Evolutionary conservation across 2,113 vertebrate genomes (phyloP).

Genomic region (Arothron firmamentum): DNA sequence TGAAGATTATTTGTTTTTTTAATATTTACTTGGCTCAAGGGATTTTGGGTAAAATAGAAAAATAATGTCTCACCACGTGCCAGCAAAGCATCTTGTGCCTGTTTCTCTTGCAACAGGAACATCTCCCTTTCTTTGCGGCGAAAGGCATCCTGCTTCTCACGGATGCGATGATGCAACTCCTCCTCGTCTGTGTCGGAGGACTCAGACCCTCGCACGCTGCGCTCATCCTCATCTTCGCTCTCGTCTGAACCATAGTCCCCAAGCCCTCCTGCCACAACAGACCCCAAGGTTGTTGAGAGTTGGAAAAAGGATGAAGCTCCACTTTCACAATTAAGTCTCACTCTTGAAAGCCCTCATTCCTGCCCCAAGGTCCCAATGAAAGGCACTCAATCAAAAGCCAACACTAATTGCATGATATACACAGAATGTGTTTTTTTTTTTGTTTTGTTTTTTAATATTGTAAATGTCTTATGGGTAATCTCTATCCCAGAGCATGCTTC

Average conservation of each 20-base stretch:
- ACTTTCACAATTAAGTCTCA: slow-evolving; percentile 43
- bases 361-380: slow-evolving; percentile 28
- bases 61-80: slow-evolving; percentile 58
- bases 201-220: slow-evolving; percentile 88
- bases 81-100: slow-evolving; percentile 80
- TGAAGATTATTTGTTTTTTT: background rate
- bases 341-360: slow-evolving; percentile 25
- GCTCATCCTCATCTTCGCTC: slow-evolving; percentile 89
- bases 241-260: slow-evolving; percentile 98
- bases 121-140: slow-evolving; percentile 94
- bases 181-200: slow-evolving; percentile 98
- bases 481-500: slow-evolving; percentile 59
- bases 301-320: slow-evolving; percentile 10
- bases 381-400: slow-evolving; percentile 18
- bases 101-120: slow-evolving; percentile 86
- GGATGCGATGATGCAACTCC: slow-evolving; percentile 92
- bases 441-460: background rate
- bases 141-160: slow-evolving; percentile 98
- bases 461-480: slow-evolving; percentile 3
- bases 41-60: background rate
- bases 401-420: background rate
- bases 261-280: slow-evolving; percentile 97
- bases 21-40: background rate
- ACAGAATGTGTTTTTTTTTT: background rate
- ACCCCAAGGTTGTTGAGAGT: slow-evolving; percentile 71